Base-by-base conservation (phyloP, 2,797 vertebrate species). In the Sebastes diaconus region DNA sequence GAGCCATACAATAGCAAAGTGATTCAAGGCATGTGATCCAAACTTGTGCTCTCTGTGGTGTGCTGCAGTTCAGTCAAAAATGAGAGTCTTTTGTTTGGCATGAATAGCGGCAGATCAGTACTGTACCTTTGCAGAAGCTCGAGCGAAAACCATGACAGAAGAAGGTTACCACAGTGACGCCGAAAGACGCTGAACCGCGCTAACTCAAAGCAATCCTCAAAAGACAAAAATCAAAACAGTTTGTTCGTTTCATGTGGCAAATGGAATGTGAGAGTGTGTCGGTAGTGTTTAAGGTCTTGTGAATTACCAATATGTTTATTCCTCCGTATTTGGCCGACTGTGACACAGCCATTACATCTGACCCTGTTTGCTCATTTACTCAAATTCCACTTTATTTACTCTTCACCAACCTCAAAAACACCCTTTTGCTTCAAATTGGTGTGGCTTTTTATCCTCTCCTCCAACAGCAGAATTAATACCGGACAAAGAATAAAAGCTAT, bases 381-480 rank as follows among this genome's bases (percentile, higher is more conserved):
- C 68, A 66, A 46, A 71, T 61, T 50, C 67, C 18, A 32, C 36
- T 60, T 70, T 71, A 77, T 83, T 88, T 83, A 77, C 78, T 64
- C 64, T 67, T 67, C 24, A 18, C 16, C 6, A 55, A 59, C 76
- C 29, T 84, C 77, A 74, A 80, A 18, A 57, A 64, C 58, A 77
- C 32, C 14, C 39, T 79, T 42, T 73, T 68, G 29, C 71, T 88
- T 90, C 77, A 93, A 81, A 91, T 81, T 79, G 68, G 16, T 65
- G 16, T 14, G 22, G 20, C 2, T 25, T 65, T 76, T 77, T 30
- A 75, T 77, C 34, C 64, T 63, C 30, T 81, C 24, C 27, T 77
- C 25, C 61, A 71, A 86, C 57, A 67, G 59, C 66, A 75, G 78
- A 92, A 92, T 92, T 88, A 92, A 89, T 80, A 77, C 80, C 63